Evolutionary conservation across 2,888 invertebrate genomes (phyloP).

Genomic region (Volucella bombylans): DNA sequence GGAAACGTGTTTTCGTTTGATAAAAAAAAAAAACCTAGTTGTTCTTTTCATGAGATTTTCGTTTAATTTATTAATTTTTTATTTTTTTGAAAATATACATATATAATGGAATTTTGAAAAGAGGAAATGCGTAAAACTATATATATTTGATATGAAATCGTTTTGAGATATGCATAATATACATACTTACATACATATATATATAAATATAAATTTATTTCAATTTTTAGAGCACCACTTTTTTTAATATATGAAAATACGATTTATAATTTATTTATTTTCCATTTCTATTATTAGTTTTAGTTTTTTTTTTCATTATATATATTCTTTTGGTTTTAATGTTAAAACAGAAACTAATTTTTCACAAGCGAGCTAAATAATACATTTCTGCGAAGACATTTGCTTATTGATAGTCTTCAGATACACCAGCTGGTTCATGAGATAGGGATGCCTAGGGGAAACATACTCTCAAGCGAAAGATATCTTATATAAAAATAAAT

Average conservation of each 20-base stretch:
- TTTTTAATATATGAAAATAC: constrained; percentile 22
- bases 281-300: not conserved
- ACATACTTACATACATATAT: constrained; percentile 68
- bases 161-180: constrained; percentile 67
- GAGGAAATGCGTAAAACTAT: constrained; percentile 57
- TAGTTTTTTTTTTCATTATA: not conserved
- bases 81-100: constrained; percentile 31
- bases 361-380: not conserved
- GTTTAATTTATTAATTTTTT: not conserved
- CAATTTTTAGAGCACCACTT: constrained; percentile 46
- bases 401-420: not conserved
- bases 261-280: constrained; percentile 26
- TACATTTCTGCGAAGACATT: constrained; percentile 29
- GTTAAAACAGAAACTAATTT: too few species aligned
- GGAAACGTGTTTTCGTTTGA: constrained; percentile 55
- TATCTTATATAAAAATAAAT: too few species aligned
- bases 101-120: constrained; percentile 59
- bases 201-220: constrained; percentile 51
- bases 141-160: constrained; percentile 66
- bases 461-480: too few species aligned
- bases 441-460: too few species aligned
- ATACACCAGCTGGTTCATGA: too few species aligned
- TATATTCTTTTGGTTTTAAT: not conserved
- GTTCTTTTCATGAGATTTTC: constrained; percentile 36
- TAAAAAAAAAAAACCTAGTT: constrained; percentile 37